These are phyloP conservation scores for Nesoenas mayeri DNA, from an alignment of 2,113 vertebrate genomes.

Conservation along the genomic window DNA sequence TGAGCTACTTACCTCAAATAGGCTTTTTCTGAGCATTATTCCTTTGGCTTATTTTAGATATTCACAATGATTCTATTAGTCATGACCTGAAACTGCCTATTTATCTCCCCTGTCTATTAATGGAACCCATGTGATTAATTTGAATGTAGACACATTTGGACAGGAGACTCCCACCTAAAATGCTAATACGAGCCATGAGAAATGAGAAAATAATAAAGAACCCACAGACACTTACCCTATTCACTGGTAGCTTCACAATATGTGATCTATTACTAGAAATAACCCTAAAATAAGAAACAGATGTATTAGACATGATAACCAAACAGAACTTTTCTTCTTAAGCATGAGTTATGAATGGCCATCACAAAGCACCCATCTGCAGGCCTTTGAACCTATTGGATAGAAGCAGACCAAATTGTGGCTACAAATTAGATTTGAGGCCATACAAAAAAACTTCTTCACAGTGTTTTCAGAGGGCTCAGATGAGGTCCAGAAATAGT, in stretches of 20 bases:
- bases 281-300: too few relatives aligned
- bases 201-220: not conserved
- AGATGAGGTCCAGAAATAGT: too few relatives aligned
- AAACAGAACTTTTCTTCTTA: too few relatives aligned
- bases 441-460: too few relatives aligned
- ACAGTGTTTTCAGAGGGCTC: too few relatives aligned
- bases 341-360: too few relatives aligned
- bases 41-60: not conserved
- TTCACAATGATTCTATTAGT: not conserved
- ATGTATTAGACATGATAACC: too few relatives aligned
- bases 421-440: too few relatives aligned
- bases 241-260: constrained; percentile 89
- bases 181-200: not conserved
- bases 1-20: not conserved
- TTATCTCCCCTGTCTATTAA: not conserved
- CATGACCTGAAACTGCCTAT: not conserved
- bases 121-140: not conserved
- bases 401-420: too few relatives aligned
- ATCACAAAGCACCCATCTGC: too few relatives aligned
- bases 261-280: constrained; percentile 84
- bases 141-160: not conserved
- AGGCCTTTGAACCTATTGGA: too few relatives aligned
- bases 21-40: not conserved
- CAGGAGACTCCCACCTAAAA: not conserved
- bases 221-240: constrained; percentile 81